Base-by-base conservation (phyloP, 2,797 vertebrate species). In the Sebastes diaconus region DNA sequence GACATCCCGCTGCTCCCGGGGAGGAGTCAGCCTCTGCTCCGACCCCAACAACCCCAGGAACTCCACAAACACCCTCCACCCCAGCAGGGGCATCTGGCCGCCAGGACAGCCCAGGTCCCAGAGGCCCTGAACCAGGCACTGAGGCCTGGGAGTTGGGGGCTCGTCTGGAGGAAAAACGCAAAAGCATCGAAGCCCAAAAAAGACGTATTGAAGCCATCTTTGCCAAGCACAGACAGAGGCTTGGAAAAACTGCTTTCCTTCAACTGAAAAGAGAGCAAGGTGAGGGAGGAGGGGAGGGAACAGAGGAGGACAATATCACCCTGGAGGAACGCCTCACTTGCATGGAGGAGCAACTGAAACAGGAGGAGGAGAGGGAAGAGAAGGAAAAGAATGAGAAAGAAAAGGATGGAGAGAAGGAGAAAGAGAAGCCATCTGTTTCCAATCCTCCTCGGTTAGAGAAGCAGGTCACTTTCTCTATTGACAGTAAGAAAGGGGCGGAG, bases 171-270 rank as follows among this genome's bases (percentile, higher is more conserved):
- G 97, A 98, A 82, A 98, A 98, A 75, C 96, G 97, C 4, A 95
- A 93, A 36, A 96, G 96, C 87, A 99, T 99, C 0, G 97, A 99
- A 89, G 96, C 97, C 0, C 97, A 98, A 90, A 99, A 99, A 89
- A 96, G 95, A 54, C 95, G 97, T 2, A 98, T 99, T 0, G 97
- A 99, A 91, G 97, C 97, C 73, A 98, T 99, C 77, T 98, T 98
- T 66, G 91, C 96, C 64, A 97, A 96, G 67, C 97, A 98, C 80
- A 95, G 97, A 68, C 97, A 97, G 88, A 95, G 96, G 5, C 93
- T 98, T 25, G 97, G 97, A 66, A 98, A 97, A 87, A 97, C 88
- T 0, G 97, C 97, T 34, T 97, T 99, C 85, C 95, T 98, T 60
- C 95, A 98, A 79, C 93, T 99, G 54, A 96, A 97, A 90, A 94